Evolutionary conservation across 2,113 vertebrate genomes (phyloP).

Genomic region (Coryphaenoides rupestris): DNA sequence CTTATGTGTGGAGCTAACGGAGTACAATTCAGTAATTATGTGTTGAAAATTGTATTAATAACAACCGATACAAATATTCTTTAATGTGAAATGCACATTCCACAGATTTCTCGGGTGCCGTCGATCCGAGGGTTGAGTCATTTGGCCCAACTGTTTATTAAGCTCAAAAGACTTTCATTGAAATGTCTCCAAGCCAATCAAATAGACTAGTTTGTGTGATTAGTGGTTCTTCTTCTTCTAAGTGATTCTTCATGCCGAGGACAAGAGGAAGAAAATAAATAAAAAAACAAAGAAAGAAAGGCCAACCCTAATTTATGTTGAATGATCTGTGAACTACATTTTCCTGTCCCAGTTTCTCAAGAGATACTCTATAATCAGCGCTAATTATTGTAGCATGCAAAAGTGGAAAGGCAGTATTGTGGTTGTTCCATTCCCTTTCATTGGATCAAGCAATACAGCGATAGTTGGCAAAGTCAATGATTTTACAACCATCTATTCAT

Average conservation of each 20-base stretch:
- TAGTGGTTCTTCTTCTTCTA: conserved; percentile 35
- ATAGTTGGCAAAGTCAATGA: too few species aligned
- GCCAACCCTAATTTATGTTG: conserved; percentile 58
- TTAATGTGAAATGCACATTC: too few species aligned
- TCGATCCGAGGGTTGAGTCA: conserved; percentile 21
- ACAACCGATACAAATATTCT: too few species aligned
- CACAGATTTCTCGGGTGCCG: conserved; percentile 18
- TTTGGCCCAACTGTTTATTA: conserved; percentile 42
- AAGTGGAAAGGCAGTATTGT: conserved; percentile 41
- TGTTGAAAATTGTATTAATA: too few species aligned
- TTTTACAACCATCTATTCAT: too few species aligned
- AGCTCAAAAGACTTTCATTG: too few species aligned
- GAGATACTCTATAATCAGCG: conserved; percentile 68
- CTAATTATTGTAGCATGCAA: conserved; percentile 59
- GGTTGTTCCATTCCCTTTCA: too few species aligned
- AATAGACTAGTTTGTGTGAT: conserved; percentile 53
- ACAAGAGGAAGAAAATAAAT: background rate
- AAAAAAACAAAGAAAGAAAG: conserved; percentile 43
- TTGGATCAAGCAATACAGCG: too few species aligned
- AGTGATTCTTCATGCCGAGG: too few species aligned
- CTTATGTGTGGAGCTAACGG: conserved; percentile 13
- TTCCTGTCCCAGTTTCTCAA: conserved; percentile 68
- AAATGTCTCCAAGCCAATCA: conserved; percentile 42
- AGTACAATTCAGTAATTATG: background rate
- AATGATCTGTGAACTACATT: conserved; percentile 53